Evolutionary conservation across 1,140 invertebrate species (phyloP).

Genomic region (Drosophila sechellia): DNA sequence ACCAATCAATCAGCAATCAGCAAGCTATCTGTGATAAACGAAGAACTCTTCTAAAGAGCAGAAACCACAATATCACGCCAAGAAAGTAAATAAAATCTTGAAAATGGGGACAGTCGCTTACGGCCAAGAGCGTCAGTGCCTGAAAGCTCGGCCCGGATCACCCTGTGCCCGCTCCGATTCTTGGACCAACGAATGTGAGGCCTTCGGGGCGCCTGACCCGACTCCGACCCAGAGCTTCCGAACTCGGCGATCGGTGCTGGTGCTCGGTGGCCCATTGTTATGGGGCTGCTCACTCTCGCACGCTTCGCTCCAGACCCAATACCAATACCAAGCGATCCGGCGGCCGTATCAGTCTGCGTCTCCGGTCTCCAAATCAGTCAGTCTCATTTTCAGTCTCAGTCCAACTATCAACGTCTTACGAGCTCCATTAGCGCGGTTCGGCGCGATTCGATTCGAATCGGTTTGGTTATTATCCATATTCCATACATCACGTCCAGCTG

Average conservation of each 20-base stretch:
- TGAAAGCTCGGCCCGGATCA: constrained; percentile 27
- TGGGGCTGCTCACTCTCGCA: constrained; percentile 21
- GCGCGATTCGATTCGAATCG: constrained; percentile 30
- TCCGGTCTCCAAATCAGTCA: constrained; percentile 19
- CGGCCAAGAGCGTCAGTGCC: constrained; percentile 9
- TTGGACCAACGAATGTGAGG: constrained; percentile 4
- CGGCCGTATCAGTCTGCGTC: constrained; percentile 13
- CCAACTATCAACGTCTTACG: constrained; percentile 39
- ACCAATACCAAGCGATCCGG: constrained; percentile 5
- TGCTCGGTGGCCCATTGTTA: constrained; percentile 42
- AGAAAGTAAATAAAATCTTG: constrained; percentile 9
- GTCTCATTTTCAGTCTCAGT: constrained; percentile 20
- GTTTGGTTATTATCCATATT: constrained; percentile 20
- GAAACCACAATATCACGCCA: constrained; percentile 3
- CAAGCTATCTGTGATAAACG: background rate
- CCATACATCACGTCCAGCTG: constrained; percentile 25
- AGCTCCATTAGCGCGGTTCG: constrained; percentile 38
- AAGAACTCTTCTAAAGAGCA: background rate
- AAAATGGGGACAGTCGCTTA: constrained; percentile 39
- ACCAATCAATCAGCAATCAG: background rate
- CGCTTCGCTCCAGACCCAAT: constrained; percentile 16
- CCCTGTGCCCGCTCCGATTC: constrained; percentile 24
- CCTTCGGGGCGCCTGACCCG: constrained; percentile 64
- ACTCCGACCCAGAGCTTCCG: constrained; percentile 52
- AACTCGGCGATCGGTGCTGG: constrained; percentile 36